These are phyloP conservation scores for Eilema depressum DNA, from an alignment of 2,888 invertebrate species.

Conservation along the genomic window DNA sequence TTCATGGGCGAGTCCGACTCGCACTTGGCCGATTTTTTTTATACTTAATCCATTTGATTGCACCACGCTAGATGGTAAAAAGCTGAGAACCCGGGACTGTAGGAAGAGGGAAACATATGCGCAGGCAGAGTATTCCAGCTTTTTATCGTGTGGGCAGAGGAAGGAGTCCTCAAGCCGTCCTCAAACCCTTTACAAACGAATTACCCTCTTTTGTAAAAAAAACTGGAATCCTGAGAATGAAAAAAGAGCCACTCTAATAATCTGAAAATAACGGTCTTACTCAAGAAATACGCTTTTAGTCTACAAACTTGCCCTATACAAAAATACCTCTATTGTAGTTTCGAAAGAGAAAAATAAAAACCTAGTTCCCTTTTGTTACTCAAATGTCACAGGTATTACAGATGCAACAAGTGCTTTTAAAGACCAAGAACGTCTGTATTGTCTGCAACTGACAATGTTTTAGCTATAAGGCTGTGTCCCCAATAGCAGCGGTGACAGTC, in stretches of 20 bases:
- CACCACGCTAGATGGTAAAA: too few relatives aligned
- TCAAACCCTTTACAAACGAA: too few relatives aligned
- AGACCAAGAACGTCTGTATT: conserved; percentile 33
- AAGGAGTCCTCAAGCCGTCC: too few relatives aligned
- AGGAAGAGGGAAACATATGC: too few relatives aligned
- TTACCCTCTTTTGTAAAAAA: neutral
- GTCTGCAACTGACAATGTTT: conserved; percentile 44
- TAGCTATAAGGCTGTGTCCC: conserved; percentile 23
- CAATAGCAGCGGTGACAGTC: neutral
- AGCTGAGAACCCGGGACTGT: too few relatives aligned
- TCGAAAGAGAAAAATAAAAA: conserved; percentile 30
- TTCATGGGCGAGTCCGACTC: too few relatives aligned
- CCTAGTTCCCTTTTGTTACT: conserved; percentile 39
- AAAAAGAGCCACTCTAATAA: neutral
- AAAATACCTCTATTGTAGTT: conserved; percentile 20
- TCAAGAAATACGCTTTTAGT: neutral
- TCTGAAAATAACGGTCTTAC: neutral
- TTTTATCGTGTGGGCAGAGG: too few relatives aligned
- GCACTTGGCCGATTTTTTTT: too few relatives aligned
- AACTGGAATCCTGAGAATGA: neutral
- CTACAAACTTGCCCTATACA: neutral
- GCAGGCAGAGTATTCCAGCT: too few relatives aligned
- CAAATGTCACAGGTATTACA: conserved; percentile 42
- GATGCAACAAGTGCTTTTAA: conserved; percentile 47
- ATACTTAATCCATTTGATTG: too few relatives aligned